These are phyloP conservation scores for Halocynthia aurantium DNA, from an alignment of 23 tunicate species.

Conservation along the genomic window DNA sequence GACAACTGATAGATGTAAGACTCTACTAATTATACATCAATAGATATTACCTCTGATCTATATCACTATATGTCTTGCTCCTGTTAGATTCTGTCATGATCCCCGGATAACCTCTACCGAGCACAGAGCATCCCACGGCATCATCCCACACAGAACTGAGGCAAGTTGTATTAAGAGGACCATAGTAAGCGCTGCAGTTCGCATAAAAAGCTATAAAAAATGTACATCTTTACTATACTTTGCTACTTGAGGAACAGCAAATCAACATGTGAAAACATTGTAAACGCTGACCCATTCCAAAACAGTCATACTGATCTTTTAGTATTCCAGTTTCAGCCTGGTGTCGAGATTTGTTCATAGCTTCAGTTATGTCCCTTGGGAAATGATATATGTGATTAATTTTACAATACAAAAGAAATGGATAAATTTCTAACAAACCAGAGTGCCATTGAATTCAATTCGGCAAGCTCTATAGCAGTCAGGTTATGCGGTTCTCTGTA, in stretches of 20 bases:
- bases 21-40: no score
- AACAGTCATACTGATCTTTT: conserved; percentile 11
- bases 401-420: background rate
- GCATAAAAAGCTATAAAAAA: conserved; percentile 1
- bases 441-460: conserved; percentile 5
- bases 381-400: background rate
- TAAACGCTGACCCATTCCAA: conserved; percentile 5
- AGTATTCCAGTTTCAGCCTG: conserved; percentile 3
- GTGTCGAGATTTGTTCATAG: conserved; percentile 14
- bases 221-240: background rate
- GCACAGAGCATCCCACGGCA: background rate
- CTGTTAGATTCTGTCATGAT: conserved; percentile 1
- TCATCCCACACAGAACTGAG: conserved; percentile 7
- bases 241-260: background rate
- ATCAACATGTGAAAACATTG: background rate
- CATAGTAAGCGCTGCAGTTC: conserved; percentile 5
- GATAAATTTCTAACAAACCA: background rate
- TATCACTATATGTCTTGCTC: background rate
- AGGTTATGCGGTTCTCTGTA: conserved; percentile 15
- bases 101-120: conserved; percentile 8
- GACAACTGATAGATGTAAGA: no score
- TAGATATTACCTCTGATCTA: conserved; percentile 3
- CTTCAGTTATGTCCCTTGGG: conserved; percentile 5
- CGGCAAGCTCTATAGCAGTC: background rate
- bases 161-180: conserved; percentile 7